Conservation (phyloP, 2,113 vertebrate genomes). For the Crypturellus undulatus region DNA sequence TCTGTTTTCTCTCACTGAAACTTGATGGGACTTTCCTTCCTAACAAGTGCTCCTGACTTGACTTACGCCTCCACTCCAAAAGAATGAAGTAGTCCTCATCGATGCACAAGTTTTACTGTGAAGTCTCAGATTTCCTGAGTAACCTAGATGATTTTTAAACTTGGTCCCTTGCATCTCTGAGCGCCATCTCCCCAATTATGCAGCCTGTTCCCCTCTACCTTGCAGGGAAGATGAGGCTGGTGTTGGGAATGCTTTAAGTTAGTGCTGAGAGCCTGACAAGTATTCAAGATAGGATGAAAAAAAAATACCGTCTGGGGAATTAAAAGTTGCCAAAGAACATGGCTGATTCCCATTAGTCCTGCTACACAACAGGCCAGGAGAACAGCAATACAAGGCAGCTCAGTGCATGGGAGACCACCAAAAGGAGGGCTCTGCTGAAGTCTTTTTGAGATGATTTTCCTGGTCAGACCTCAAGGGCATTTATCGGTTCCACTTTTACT, state of each 20-base stretch:
- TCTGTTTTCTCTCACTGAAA: neutral
- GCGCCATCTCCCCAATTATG: neutral
- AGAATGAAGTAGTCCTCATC: neutral
- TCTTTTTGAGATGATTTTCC: slow-evolving; percentile 72
- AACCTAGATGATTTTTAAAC: neutral
- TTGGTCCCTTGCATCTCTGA: neutral
- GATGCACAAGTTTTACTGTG: neutral
- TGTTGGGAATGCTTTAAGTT: neutral
- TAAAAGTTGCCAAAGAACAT: neutral
- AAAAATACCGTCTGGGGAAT: no score
- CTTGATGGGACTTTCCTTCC: neutral
- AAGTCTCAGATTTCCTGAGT: neutral
- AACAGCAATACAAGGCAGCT: neutral
- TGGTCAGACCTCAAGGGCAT: slow-evolving; percentile 64
- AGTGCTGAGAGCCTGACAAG: neutral
- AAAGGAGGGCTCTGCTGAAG: slow-evolving; percentile 42
- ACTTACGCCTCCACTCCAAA: neutral
- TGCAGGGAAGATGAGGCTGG: neutral
- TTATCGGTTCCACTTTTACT: slow-evolving; percentile 71
- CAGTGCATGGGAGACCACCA: neutral
- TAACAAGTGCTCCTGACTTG: neutral
- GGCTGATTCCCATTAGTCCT: neutral
- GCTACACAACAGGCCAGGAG: neutral
- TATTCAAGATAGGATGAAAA: neutral
- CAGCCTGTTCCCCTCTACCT: neutral